These are phyloP conservation scores for Halichondria panicea DNA, from an alignment of 37 sponge, comb jelly and placozoan species.

Conservation along the genomic window DNA sequence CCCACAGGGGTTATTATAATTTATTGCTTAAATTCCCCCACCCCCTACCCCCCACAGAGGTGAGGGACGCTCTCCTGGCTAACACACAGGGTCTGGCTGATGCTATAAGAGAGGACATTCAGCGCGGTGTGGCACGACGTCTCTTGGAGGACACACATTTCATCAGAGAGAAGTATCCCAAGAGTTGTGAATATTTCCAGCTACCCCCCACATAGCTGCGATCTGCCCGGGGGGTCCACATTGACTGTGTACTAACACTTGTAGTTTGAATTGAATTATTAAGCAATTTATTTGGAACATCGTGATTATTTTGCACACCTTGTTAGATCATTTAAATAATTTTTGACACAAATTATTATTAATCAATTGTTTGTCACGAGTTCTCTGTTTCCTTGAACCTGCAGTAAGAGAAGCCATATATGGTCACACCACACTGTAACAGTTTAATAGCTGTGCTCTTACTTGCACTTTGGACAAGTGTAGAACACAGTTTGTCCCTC, in stretches of 20 bases:
- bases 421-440: not conserved
- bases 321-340: not conserved
- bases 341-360: not conserved
- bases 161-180: slow-evolving; percentile 30
- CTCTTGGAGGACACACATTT: slow-evolving; percentile 23
- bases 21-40: not conserved
- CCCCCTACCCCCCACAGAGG: not conserved
- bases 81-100: not conserved
- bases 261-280: no score
- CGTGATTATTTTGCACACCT: not conserved
- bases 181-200: slow-evolving; percentile 24
- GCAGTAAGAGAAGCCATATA: not conserved
- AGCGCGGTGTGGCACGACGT: not conserved
- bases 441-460: not conserved
- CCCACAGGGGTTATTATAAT: not conserved
- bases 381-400: slow-evolving; percentile 59
- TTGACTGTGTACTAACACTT: no score
- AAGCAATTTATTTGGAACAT: not conserved
- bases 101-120: slow-evolving; percentile 13
- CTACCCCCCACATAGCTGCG: no score
- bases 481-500: slow-evolving; percentile 99
- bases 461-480: slow-evolving; percentile 86
- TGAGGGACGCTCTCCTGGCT: not conserved
- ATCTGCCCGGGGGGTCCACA: no score
- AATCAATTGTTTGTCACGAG: slow-evolving; percentile 9